Evolutionary conservation across 2,888 invertebrate species (phyloP), one percentile per base, ranked within the genome.

Genomic region (Nudaria mundana): DNA sequence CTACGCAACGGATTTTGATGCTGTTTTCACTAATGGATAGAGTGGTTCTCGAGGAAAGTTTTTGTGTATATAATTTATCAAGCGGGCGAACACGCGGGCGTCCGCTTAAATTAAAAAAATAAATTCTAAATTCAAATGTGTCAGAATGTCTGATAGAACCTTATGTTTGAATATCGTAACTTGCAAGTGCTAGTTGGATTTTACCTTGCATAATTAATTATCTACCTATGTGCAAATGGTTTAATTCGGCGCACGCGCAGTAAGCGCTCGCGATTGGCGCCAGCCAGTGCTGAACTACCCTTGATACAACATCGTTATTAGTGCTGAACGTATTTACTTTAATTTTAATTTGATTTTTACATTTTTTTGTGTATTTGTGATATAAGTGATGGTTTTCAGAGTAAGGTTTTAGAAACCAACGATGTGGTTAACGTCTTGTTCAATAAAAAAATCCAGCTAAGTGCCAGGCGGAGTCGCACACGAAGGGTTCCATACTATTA

Each of bases 151-250:
- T 8, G 20, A 5, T 28, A 6, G 23, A 23, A 13, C 24, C 6
- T 18, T 13, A 52, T 52, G 54, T 74, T 67, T 67, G 74, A 79
- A 77, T 63, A 73, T 62, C 56, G 77, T 73, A 72, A 64, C n/a
- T n/a, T 72, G 71, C 28, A 28, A 14, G 8, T 20, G 8, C 72
- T 67, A 65, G 52, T 62, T 61, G 53, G 16, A 15, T 34, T 34
- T 34, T 8, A 18, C 16, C 66, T 83, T 85, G 77, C 82, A 78
- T 80, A 81, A 84, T n/a, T n/a, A n/a, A n/a, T n/a, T n/a, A n/a
- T n/a, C n/a, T n/a, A n/a, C n/a, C 66, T 59, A 57, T 54, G 65
- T 66, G 63, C 63, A 63, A 61, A 62, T 59, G 52, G 66, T 62
- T 66, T 59, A 55, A 60, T 48, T 57, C 63, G 57, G 57, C 55